Evolutionary conservation across 2,797 vertebrate genomes (phyloP).

Genomic region (Miichthys miiuy): DNA sequence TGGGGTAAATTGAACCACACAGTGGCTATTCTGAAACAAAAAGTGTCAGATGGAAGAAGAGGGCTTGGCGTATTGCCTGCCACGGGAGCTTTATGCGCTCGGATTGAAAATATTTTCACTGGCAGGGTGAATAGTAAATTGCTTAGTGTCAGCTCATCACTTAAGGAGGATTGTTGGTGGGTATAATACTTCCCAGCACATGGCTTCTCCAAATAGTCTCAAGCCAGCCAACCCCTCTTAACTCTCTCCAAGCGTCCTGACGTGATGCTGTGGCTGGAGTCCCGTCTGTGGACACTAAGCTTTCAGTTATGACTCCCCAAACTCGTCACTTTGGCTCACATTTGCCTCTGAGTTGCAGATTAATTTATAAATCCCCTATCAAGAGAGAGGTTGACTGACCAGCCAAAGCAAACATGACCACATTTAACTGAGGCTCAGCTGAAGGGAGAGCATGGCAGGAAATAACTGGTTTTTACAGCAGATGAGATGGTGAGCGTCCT

Average conservation of each 20-base stretch:
- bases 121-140: conserved; percentile 80
- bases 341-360: conserved; percentile 66
- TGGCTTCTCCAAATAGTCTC: conserved; percentile 74
- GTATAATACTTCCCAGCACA: conserved; percentile 75
- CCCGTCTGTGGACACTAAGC: conserved; percentile 64
- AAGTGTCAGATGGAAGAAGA: conserved; percentile 77
- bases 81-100: conserved; percentile 74
- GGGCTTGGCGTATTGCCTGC: conserved; percentile 69
- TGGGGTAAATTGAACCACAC: conserved; percentile 75
- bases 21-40: conserved; percentile 78
- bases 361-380: conserved; percentile 72
- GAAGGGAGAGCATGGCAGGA: conserved; percentile 41
- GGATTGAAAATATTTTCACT: conserved; percentile 80
- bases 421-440: conserved; percentile 40
- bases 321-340: conserved; percentile 64
- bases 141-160: conserved; percentile 83
- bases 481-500: conserved; percentile 28
- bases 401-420: conserved; percentile 60
- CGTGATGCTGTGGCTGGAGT: conserved; percentile 49
- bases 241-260: conserved; percentile 62
- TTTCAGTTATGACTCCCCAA: conserved; percentile 63
- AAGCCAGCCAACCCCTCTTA: conserved; percentile 64
- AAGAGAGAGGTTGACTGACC: conserved; percentile 59
- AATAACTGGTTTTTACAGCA: conserved; percentile 35
- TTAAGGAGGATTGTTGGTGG: conserved; percentile 80